These are phyloP conservation scores for Hoplodrina ambigua DNA, from an alignment of 2,888 invertebrate genomes.

Conservation along the genomic window DNA sequence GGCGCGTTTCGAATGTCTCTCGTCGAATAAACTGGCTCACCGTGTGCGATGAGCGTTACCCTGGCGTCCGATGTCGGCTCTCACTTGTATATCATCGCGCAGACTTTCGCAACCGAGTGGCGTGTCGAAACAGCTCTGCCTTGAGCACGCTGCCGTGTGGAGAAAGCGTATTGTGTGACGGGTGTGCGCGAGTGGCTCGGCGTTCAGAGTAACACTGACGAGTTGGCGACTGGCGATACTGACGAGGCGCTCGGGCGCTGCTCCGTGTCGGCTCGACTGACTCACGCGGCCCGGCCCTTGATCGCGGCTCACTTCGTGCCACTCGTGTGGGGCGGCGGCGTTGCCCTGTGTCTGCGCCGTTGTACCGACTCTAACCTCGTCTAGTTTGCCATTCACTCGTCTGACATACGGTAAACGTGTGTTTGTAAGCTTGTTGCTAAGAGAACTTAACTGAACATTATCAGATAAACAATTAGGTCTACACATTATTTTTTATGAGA, in stretches of 20 bases:
- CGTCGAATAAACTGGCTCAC: conserved; percentile 86
- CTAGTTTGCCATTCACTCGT: conserved; percentile 71
- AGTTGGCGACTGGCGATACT: conserved; percentile 25
- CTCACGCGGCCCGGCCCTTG: conserved; percentile 70
- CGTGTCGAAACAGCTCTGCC: conserved; percentile 87
- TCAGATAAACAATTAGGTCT: conserved; percentile 9
- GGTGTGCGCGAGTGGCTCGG: conserved; percentile 63
- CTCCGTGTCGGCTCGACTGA: conserved; percentile 65
- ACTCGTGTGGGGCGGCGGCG: conserved; percentile 62
- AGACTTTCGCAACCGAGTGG: conserved; percentile 88
- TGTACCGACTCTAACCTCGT: conserved; percentile 62
- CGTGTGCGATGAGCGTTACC: conserved; percentile 89
- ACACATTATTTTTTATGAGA: conserved; percentile 16
- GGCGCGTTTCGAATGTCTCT: conserved; percentile 88
- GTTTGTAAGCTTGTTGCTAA: conserved; percentile 26
- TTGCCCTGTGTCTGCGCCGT: conserved; percentile 55
- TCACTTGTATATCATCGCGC: conserved; percentile 91
- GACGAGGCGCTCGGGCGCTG: conserved; percentile 61
- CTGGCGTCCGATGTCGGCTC: conserved; percentile 85
- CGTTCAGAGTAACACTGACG: conserved; percentile 64
- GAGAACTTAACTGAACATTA: conserved; percentile 24
- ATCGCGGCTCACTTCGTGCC: conserved; percentile 80
- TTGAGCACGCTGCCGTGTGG: conserved; percentile 78
- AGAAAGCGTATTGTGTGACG: conserved; percentile 70
- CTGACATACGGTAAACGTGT: conserved; percentile 41